Evolutionary conservation across 64 coral and sea anemone genomes (phyloP).

Genomic region (Trachythela sp.): DNA sequence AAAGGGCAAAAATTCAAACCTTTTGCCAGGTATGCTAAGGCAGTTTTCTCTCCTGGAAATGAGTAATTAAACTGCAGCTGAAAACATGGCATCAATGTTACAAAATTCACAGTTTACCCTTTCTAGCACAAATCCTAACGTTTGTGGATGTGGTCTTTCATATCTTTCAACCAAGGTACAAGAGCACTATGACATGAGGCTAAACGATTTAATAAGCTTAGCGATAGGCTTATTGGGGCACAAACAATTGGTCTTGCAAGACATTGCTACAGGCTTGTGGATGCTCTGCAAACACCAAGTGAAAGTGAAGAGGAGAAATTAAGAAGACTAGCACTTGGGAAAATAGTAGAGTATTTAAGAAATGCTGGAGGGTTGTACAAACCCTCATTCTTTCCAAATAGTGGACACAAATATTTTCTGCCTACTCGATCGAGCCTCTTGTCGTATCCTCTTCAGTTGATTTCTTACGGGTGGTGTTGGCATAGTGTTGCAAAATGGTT

Average conservation of each 20-base stretch:
- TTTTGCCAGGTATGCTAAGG: not conserved
- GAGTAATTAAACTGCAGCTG: not conserved
- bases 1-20: not conserved
- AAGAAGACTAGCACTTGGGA: not conserved
- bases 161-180: not conserved
- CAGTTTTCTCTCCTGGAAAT: not conserved
- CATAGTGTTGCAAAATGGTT: too few species aligned
- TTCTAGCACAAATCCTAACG: not conserved
- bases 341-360: not conserved
- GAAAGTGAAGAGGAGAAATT: not conserved
- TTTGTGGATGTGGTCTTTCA: not conserved
- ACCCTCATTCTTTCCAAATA: too few species aligned
- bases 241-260: not conserved
- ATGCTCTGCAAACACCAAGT: not conserved
- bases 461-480: too few species aligned
- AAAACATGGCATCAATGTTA: too few species aligned
- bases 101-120: not conserved
- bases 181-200: not conserved
- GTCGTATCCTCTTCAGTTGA: too few species aligned
- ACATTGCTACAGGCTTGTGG: not conserved
- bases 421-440: too few species aligned
- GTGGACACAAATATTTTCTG: too few species aligned
- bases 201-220: not conserved
- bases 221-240: not conserved
- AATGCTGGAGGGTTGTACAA: too few species aligned